Evolutionary conservation across 2,888 invertebrate species (phyloP).

Genomic region (Panzeria rudis): DNA sequence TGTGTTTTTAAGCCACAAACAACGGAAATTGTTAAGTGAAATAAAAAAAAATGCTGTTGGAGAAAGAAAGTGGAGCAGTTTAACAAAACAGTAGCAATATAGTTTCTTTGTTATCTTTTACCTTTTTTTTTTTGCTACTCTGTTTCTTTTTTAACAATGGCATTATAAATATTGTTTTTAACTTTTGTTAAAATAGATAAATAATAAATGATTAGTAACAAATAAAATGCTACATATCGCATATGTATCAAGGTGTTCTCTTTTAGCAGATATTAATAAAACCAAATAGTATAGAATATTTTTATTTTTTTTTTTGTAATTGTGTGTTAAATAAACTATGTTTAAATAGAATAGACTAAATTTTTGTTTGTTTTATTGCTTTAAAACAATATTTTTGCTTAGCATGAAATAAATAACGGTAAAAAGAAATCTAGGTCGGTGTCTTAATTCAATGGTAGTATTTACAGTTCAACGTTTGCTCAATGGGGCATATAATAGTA

Average conservation of each 20-base stretch:
- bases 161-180: slow-evolving; percentile 45
- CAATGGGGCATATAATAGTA: neutral
- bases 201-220: slow-evolving; percentile 28
- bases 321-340: slow-evolving; percentile 14
- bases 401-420: slow-evolving; percentile 29
- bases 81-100: slow-evolving; percentile 40
- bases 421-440: slow-evolving; percentile 47
- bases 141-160: slow-evolving; percentile 45
- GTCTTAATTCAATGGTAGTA: neutral
- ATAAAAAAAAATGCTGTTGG: slow-evolving; percentile 23
- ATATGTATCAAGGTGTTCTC: neutral
- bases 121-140: neutral
- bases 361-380: neutral
- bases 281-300: neutral
- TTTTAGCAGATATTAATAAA: neutral
- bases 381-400: slow-evolving; percentile 3
- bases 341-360: neutral
- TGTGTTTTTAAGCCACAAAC: slow-evolving; percentile 26
- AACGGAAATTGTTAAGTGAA: slow-evolving; percentile 62
- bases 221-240: neutral
- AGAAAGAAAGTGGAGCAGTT: slow-evolving; percentile 67
- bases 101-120: slow-evolving; percentile 11
- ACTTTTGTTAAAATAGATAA: slow-evolving; percentile 28
- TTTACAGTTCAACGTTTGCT: slow-evolving; percentile 7
- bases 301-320: neutral